Evolutionary conservation across 30 jellyfish, hydroid and myxozoan species (phyloP), one percentile per base, ranked within the genome.

Genomic region (Turritopsis dohrnii): DNA sequence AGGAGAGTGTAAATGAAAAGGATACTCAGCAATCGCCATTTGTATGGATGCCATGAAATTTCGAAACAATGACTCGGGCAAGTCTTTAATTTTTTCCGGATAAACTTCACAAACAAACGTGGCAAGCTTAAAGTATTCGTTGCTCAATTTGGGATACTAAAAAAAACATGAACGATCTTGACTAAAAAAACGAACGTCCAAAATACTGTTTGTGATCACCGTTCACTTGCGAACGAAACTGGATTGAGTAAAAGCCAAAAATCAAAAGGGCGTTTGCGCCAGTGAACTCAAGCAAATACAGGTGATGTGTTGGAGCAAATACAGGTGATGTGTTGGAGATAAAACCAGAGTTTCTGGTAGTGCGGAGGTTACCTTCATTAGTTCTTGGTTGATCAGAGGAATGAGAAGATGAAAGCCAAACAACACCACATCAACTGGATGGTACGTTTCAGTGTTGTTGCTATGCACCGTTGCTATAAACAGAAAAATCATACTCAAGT

Each of bases 1-100:
- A 41, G 60, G 5, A 41, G 60, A 41, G 53, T 24, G 19, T 28
- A 16, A 1, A 69, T 7, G 28, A 54, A 94, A 94, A 94, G 89
- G 99, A 94, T 94, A 94, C 99, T 88, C 95, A 28, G 82, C 29
- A 66, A 94, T 71, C 16, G 99, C 99, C 95, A 94, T 83, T 84
- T 85, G 94, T 24, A 94, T 74, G 18, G 99, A 82, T 27, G 88
- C 88, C 84, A 86, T 79, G 27, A 94, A 88, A 22, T 89, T 86
- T 8, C 22, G 75, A 71, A 80, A 89, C 22, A 94, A 81, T 25
- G 65, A 89, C 69, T 79, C 91, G 52, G 96, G 96, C 54, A 94
- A 80, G 53, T 21, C 52, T 31, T 83, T 89, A 54, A 94, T 86
- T 82, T 83, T 83, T 65, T 89, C 96, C 18, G 99, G 99, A 79